A percentile compares a stretch with the other conserved stretches of the same genome.
Conservation (phyloP, 1,140 invertebrate species). For the Rhopalosiphum maidis region DNA sequence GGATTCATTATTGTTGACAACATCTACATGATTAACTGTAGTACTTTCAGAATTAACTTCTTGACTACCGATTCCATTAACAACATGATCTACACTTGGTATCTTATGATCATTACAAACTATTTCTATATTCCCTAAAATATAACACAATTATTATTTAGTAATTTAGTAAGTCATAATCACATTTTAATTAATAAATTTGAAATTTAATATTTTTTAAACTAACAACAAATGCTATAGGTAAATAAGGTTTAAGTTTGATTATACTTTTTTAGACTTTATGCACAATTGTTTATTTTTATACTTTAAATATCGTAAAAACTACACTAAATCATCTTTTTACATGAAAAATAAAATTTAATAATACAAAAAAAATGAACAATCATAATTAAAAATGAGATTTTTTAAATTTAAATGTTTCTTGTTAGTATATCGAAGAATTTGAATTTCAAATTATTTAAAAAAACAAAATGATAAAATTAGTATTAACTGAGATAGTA, state of each 20-base stretch:
- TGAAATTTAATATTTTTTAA: background rate
- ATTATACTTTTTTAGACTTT: background rate
- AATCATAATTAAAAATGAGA: too few relatives aligned
- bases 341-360: too few relatives aligned
- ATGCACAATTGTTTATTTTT: background rate
- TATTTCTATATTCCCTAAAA: background rate
- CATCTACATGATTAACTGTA: slow-evolving; percentile 58
- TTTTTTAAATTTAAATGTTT: too few relatives aligned
- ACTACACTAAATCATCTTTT: too few relatives aligned
- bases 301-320: too few relatives aligned
- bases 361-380: too few relatives aligned
- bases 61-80: slow-evolving; percentile 20
- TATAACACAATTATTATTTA: background rate
- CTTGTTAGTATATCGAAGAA: too few relatives aligned
- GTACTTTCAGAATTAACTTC: background rate
- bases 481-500: too few relatives aligned
- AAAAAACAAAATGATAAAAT: too few relatives aligned
- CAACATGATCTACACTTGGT: background rate
- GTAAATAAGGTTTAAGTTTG: too few relatives aligned
- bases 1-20: slow-evolving; percentile 65
- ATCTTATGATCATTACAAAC: slow-evolving; percentile 12
- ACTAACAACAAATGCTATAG: too few relatives aligned
- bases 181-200: background rate
- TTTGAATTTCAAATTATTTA: too few relatives aligned
- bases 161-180: background rate